phyloP scores from a whole-genome alignment of 1,140 invertebrate genomes.

The Stenopsyche tienmushanensis region DNA sequence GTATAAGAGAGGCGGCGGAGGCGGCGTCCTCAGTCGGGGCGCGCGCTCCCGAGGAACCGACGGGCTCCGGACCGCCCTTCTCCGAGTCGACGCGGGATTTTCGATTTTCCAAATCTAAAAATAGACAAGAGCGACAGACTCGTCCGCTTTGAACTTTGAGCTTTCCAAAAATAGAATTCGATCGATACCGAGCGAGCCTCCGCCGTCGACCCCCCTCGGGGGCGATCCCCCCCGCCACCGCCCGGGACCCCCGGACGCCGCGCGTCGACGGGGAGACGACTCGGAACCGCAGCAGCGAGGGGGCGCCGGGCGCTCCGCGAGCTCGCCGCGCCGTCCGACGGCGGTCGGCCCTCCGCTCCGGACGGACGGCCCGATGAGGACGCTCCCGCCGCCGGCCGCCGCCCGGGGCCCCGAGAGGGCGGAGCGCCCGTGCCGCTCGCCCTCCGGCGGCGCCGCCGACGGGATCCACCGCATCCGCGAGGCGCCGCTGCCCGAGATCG shows the following conservation, averaged over 20 bases:
- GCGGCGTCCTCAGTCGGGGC: no score
- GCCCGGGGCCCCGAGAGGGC: not conserved
- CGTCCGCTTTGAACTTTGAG: no score
- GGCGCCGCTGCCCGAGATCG: slow-evolving; percentile 57
- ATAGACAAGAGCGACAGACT: no score
- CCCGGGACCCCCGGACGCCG: no score
- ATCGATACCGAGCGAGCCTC: not conserved
- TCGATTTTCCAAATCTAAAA: no score
- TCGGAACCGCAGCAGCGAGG: not conserved
- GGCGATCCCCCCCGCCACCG: not conserved
- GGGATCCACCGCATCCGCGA: slow-evolving; percentile 59
- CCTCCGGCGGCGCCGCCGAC: slow-evolving; percentile 47
- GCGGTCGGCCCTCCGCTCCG: not conserved
- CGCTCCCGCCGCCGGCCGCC: slow-evolving; percentile 22
- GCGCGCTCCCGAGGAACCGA: no score
- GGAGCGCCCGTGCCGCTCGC: slow-evolving; percentile 38
- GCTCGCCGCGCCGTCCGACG: not conserved
- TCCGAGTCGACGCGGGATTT: no score
- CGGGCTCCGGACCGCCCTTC: no score
- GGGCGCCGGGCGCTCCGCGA: no score
- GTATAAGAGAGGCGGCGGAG: no score
- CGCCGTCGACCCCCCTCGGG: not conserved
- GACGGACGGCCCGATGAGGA: slow-evolving; percentile 37
- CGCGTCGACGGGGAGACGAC: not conserved
- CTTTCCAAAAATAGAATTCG: not conserved